Evolutionary conservation across 2,888 invertebrate species (phyloP).

Genomic region (Cheiracanthium punctorium): DNA sequence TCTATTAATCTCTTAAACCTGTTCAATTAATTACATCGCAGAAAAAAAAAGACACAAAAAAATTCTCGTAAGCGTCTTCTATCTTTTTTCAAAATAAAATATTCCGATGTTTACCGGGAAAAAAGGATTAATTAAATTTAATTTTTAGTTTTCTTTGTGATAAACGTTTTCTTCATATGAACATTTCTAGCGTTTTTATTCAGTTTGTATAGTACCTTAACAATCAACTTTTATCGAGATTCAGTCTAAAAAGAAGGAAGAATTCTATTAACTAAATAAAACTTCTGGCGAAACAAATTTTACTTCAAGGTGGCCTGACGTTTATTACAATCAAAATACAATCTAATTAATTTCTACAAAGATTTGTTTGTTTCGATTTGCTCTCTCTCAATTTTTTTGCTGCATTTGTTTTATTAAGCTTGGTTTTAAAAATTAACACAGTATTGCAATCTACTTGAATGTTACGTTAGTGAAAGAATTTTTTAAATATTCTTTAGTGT

Average conservation of each 20-base stretch:
- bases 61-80: not conserved
- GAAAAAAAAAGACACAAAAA: slow-evolving; percentile 4
- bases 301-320: not conserved
- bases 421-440: no score
- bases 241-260: not conserved
- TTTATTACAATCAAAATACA: not conserved
- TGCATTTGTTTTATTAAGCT: no score
- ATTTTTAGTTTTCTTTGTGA: not conserved
- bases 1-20: slow-evolving; percentile 43
- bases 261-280: not conserved
- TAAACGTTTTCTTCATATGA: not conserved
- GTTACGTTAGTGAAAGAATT: no score
- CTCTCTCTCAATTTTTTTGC: no score
- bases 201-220: not conserved
- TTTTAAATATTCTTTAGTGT: no score
- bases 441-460: no score
- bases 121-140: not conserved
- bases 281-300: not conserved
- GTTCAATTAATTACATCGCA: slow-evolving; percentile 41
- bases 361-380: not conserved
- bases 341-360: not conserved
- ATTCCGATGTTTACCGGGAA: not conserved
- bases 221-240: not conserved
- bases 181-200: not conserved
- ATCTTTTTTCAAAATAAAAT: not conserved